Conservation (phyloP, 2,888 invertebrate genomes). For the Smittia sp. region DNA sequence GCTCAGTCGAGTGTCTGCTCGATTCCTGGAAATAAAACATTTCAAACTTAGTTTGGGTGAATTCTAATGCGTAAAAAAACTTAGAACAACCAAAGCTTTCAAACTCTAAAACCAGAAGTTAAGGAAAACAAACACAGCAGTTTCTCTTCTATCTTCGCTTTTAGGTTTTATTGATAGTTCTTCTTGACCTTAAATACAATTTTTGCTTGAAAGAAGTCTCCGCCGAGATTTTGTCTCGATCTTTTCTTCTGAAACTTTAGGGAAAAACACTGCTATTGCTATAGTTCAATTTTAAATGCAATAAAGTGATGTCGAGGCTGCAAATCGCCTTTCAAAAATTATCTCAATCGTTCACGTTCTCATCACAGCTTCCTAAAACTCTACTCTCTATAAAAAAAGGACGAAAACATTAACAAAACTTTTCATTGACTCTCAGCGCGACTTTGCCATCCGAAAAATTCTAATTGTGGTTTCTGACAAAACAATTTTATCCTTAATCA, state of each 20-base stretch:
- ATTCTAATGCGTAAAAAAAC: no score
- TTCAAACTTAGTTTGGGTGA: no score
- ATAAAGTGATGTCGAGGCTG: not conserved
- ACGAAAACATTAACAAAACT: conserved; percentile 5
- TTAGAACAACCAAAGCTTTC: no score
- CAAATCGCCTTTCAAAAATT: not conserved
- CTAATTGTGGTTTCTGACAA: not conserved
- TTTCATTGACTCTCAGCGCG: not conserved
- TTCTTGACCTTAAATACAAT: conserved; percentile 12
- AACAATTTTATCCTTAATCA: not conserved
- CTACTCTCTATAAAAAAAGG: not conserved
- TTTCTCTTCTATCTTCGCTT: not conserved
- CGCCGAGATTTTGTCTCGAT: not conserved
- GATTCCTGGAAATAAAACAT: no score
- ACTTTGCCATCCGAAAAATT: not conserved
- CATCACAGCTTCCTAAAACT: conserved; percentile 15
- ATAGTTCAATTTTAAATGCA: conserved; percentile 8
- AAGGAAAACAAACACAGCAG: no score
- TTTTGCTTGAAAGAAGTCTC: not conserved
- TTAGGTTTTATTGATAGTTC: not conserved
- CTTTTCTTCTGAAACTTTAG: not conserved
- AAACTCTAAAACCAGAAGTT: no score
- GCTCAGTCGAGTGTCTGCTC: no score
- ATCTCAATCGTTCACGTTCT: not conserved
- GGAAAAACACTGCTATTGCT: conserved; percentile 19